A percentile compares a stretch with the other conserved stretches of the same genome.
phyloP scores from a whole-genome alignment of 2,113 vertebrate species.

The Atherinomorus stipes region DNA sequence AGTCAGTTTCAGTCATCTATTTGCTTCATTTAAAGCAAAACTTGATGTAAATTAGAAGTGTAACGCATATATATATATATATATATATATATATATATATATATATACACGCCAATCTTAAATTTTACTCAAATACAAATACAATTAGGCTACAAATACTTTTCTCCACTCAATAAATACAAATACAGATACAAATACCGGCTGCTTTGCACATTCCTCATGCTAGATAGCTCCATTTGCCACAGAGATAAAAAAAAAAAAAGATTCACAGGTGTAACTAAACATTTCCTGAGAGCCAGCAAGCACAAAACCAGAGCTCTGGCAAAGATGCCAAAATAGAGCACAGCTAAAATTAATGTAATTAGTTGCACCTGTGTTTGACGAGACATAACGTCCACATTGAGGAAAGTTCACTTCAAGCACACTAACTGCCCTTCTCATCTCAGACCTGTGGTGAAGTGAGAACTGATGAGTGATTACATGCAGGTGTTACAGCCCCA shows the following conservation, averaged over 20 bases:
- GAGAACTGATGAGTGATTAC: constrained; percentile 31
- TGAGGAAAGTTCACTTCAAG: not conserved
- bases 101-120: too few relatives aligned
- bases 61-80: too few relatives aligned
- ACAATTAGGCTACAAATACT: too few relatives aligned
- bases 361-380: constrained; percentile 51
- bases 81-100: too few relatives aligned
- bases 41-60: too few relatives aligned
- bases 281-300: constrained; percentile 11
- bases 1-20: too few relatives aligned
- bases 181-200: too few relatives aligned
- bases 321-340: constrained; percentile 9
- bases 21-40: too few relatives aligned
- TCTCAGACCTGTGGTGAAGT: not conserved
- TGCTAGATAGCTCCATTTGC: not conserved
- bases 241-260: not conserved
- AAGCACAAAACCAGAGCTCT: not conserved
- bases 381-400: constrained; percentile 2
- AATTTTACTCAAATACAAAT: too few relatives aligned
- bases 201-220: too few relatives aligned
- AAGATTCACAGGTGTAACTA: constrained; percentile 4
- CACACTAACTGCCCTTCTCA: not conserved
- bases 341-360: constrained; percentile 39
- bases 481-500: constrained; percentile 16
- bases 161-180: too few relatives aligned